A percentile compares a stretch with the other conserved stretches of the same genome.
These are phyloP conservation scores for Ectropis crepuscularia DNA, from an alignment of 2,888 invertebrate genomes.

Conservation along the genomic window DNA sequence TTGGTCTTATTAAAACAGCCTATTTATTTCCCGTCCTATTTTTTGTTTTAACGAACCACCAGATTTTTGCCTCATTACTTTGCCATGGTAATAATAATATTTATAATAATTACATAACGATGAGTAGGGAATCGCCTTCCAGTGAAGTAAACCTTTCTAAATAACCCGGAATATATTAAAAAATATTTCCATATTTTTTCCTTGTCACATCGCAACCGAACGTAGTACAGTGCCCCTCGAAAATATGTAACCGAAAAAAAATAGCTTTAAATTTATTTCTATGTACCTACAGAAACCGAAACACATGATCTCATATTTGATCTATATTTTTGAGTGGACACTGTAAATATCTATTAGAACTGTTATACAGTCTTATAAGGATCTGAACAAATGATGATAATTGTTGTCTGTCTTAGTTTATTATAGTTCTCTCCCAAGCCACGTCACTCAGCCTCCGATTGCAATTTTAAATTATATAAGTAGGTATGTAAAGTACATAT, in stretches of 20 bases:
- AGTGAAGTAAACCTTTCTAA: not conserved
- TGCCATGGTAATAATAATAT: no score
- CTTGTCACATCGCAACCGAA: slow-evolving; percentile 26
- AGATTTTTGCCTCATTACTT: no score
- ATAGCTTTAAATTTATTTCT: slow-evolving; percentile 1
- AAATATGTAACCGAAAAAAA: slow-evolving; percentile 7
- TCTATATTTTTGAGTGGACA: slow-evolving; percentile 12
- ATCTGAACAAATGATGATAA: not conserved
- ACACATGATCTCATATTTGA: slow-evolving; percentile 12
- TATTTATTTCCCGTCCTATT: no score
- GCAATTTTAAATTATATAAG: no score
- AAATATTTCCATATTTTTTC: slow-evolving; percentile 2
- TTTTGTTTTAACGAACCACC: no score
- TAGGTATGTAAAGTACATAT: no score
- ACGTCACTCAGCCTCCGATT: no score
- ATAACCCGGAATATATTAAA: not conserved
- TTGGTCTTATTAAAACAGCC: no score
- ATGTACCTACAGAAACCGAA: not conserved
- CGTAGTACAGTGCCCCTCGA: slow-evolving; percentile 21
- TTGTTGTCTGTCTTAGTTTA: no score
- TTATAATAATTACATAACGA: no score
- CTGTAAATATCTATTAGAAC: slow-evolving; percentile 20
- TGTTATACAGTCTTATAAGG: slow-evolving; percentile 21
- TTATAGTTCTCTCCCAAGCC: no score
- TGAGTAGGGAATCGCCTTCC: no score